Evolutionary conservation across 1,140 invertebrate species (phyloP), one percentile per base, ranked within the genome.

Genomic region (Cherax quadricarinatus): DNA sequence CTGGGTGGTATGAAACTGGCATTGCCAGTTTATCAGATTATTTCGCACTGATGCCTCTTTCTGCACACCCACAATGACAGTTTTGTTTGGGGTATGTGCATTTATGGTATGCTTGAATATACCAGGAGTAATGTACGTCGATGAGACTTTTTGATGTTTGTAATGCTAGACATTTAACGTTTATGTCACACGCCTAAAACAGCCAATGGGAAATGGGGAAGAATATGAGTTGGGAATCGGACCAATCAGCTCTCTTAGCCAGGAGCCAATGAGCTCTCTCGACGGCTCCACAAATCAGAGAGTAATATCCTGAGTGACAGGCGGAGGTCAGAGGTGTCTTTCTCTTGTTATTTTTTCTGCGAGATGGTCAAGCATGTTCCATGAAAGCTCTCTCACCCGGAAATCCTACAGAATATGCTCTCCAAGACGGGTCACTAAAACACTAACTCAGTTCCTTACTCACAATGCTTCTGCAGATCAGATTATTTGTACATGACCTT

Each of bases 281-380:
- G 16, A 14, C 53, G 78, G 87, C 30, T 62, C 79, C 49, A 89
- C 87, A 89, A 89, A 89, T 89, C 87, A 89, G 80, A 75, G 73
- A 80, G 86, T 89, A 89, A 89, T 89, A 89, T 89, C 79, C 87
- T 70, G 78, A n/a, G 80, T 66, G 87, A 89, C 87, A 81, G 86
- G 78, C 75, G 57, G 41, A 53, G 87, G 87, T 82, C 87, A 89
- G 48, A 57, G 79, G 80, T 62, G 87, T 62, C 87, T 62, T 60
- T 82, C 78, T 81, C 48, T 73, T 49, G 24, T 57, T 18, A 51
- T 73, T 85, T 85, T 85, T 62, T 60, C 53, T 60, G 6, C 16
- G 2, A 85, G 62, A 85, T 41, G 82, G 80, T 49, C 53, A 49
- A 51, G 53, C 48, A 9, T 16, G 80, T 53, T 53, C 48, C 80